Base-by-base conservation (phyloP, 2,113 vertebrate genomes). In the Bubo bubo region DNA sequence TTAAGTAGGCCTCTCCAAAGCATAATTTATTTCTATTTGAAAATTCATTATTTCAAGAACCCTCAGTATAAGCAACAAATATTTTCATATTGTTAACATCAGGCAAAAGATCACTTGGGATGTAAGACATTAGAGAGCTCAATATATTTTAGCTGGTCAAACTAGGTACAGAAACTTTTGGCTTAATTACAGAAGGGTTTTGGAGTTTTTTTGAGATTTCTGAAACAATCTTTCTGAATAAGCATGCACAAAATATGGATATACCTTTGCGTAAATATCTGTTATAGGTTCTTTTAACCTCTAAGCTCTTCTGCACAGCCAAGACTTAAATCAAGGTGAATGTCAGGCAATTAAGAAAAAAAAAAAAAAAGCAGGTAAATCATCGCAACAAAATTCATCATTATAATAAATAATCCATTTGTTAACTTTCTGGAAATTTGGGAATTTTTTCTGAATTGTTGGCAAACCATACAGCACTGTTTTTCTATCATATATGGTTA, bases 181-280 rank as follows among this genome's bases (percentile, higher is more conserved):
- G 5, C 2, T 63, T 71, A 50, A 59, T 41, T 75, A 43, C 16
- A 41, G 32, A 86, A 58, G 11, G 3, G 1, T 19, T 62, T 77
- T 8, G 4, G 20, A 5, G 0, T 5, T 30, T 41, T 53, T 30
- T 26, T 27, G 4, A 43, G 16, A 50, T 41, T 71, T 74, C 19
- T 93, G 26, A 62, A 91, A 37, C 11, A 59, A 34, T 16, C 6
- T 56, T 90, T 86, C 45, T 80, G 22, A 80, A 88, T 18, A 4
- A 66, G 27, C 21, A 53, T 13, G 8, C 8, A 64, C 9, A 88
- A 77, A 83, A 59, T 45, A 43, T 5, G 3, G 5, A 62, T 66
- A 73, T 18, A 83, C 0, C 2, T 80, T 66, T 66, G 8, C 9
- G 4, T 37, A 52, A 88, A 49, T 37, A 63, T 9, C 10, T 62